These are phyloP conservation scores for Choreutis nemorana DNA, from an alignment of 2,888 invertebrate genomes.

Conservation along the genomic window DNA sequence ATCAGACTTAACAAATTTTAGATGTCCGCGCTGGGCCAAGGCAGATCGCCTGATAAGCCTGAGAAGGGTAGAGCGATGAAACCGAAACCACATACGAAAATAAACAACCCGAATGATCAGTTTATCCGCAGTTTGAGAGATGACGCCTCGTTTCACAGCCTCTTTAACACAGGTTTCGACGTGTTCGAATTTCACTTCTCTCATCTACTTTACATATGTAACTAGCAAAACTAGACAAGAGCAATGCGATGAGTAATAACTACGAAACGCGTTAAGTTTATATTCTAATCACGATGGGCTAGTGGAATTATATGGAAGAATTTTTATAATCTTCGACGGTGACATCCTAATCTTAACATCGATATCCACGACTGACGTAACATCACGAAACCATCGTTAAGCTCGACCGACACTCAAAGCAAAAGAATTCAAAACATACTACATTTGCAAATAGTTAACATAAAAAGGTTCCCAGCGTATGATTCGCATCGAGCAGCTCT, in stretches of 20 bases:
- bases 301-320: conserved; percentile 28
- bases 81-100: conserved; percentile 51
- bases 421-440: too few species aligned
- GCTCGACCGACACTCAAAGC: too few species aligned
- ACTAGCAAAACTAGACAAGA: conserved; percentile 32
- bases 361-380: too few species aligned
- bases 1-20: conserved; percentile 50
- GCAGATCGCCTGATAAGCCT: conserved; percentile 48
- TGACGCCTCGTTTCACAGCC: conserved; percentile 33
- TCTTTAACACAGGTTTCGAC: conserved; percentile 42
- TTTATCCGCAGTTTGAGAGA: conserved; percentile 46
- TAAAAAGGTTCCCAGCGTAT: conserved; percentile 40
- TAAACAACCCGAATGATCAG: conserved; percentile 45
- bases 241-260: conserved; percentile 38
- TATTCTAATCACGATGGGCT: conserved; percentile 25
- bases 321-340: conserved; percentile 17
- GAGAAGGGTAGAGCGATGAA: conserved; percentile 55
- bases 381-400: too few species aligned
- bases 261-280: conserved; percentile 26
- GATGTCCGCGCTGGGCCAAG: conserved; percentile 30
- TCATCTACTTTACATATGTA: conserved; percentile 41
- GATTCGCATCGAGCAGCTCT: too few species aligned
- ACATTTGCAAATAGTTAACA: conserved; percentile 25
- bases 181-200: conserved; percentile 32
- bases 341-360: conserved; percentile 15